These are phyloP conservation scores for Irena cyanogastra DNA, from an alignment of 2,113 vertebrate genomes.

Conservation along the genomic window DNA sequence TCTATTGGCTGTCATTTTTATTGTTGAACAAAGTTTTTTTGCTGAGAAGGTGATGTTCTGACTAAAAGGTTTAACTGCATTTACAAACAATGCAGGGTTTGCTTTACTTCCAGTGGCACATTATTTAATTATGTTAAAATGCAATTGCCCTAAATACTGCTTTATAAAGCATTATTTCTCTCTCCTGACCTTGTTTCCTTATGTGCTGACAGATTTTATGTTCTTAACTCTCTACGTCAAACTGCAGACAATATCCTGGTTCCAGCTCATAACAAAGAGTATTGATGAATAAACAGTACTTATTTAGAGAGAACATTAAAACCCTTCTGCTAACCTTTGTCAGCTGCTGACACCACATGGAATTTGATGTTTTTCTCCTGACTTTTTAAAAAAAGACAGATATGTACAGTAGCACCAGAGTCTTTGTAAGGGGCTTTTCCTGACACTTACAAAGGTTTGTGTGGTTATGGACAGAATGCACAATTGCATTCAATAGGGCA, in stretches of 20 bases:
- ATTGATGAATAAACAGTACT: neutral
- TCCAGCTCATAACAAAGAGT: neutral
- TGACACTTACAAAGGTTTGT: neutral
- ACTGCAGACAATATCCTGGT: neutral
- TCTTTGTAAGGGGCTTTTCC: neutral
- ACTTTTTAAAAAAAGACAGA: neutral
- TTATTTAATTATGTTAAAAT: slow-evolving; percentile 17
- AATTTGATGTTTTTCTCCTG: neutral
- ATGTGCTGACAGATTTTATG: neutral
- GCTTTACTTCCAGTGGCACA: neutral
- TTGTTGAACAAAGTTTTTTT: neutral
- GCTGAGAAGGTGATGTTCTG: neutral
- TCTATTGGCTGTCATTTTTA: neutral
- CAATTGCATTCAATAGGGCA: neutral
- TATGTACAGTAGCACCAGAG: neutral
- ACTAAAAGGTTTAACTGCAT: neutral
- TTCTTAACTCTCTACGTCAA: neutral
- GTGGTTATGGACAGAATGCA: neutral
- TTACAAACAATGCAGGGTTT: neutral
- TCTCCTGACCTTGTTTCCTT: neutral
- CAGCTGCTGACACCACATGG: neutral
- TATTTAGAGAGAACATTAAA: neutral
- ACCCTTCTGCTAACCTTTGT: neutral
- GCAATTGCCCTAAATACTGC: neutral
- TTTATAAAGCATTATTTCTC: neutral